Evolutionary conservation across 2,888 invertebrate genomes (phyloP), one percentile per base, ranked within the genome.

Genomic region (Synergus laeviventris): DNA sequence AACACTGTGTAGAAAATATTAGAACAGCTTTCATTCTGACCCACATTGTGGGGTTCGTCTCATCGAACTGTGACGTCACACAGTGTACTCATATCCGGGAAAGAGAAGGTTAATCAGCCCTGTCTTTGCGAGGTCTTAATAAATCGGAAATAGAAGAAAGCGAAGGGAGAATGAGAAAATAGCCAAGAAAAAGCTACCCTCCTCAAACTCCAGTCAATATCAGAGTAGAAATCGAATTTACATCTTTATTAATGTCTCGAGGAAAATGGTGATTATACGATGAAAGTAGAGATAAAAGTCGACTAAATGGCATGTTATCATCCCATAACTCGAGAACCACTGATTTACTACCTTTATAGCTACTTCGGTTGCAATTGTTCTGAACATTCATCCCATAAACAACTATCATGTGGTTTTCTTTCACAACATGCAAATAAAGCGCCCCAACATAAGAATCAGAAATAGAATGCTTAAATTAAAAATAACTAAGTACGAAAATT

Each of bases 101-200:
- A 70, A 49, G 21, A 38, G 70, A 16, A 11, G 31, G n/a, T n/a
- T 70, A 70, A 70, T 70, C 70, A 70, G 70, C 70, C 45, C 16
- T 49, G 31, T 70, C 70, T 66, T 45, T 45, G 70, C 70, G 45
- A n/a, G 70, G 49, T 45, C 70, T 49, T 70, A 49, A 70, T 49
- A 49, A 70, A 70, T 11, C 70, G 70, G 70, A 70, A 70, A 70
- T 70, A 8, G 31, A 70, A 49, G 70, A 70, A 61, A 31, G n/a
- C 16, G 1, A 70, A 70, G 70, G 70, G 70, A 49, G 70, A 70
- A 49, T 70, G 70, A 70, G 70, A 70, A 70, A 49, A 70, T 70
- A 1, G 49, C 31, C 18, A 70, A 70, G 45, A 70, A 70, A 49
- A 49, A n/a, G 70, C 70, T 49, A 70, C 49, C 49, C 70, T 49